phyloP scores from a whole-genome alignment of 2,888 invertebrate genomes.

The Apocheima hispidaria region DNA sequence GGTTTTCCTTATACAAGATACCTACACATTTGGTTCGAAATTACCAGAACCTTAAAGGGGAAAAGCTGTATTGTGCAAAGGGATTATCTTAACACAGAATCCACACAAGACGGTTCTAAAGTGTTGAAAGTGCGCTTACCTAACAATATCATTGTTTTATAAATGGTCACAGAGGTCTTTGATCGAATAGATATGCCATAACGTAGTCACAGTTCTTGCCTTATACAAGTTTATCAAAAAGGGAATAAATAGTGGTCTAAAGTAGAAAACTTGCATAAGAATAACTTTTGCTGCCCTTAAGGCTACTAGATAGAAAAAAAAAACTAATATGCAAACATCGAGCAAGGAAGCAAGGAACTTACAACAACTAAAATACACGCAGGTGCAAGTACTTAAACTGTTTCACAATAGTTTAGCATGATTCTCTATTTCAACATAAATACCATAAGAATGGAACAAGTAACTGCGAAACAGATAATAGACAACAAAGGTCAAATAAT shows the following conservation, averaged over 20 bases:
- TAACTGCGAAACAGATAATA: slow-evolving; percentile 66
- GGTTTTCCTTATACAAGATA: slow-evolving; percentile 3
- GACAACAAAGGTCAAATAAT: slow-evolving; percentile 65
- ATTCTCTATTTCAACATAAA: slow-evolving; percentile 50
- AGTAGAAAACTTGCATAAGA: slow-evolving; percentile 36
- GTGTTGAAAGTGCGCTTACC: slow-evolving; percentile 46
- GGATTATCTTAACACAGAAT: slow-evolving; percentile 25
- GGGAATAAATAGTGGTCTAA: slow-evolving; percentile 28
- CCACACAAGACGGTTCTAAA: slow-evolving; percentile 21
- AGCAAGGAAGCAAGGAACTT: background rate
- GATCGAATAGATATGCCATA: slow-evolving; percentile 57
- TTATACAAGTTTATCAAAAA: slow-evolving; percentile 32
- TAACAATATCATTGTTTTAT: slow-evolving; percentile 55
- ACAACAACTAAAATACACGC: slow-evolving; percentile 1
- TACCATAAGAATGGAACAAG: slow-evolving; percentile 61
- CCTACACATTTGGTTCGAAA: background rate
- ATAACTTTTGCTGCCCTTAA: slow-evolving; percentile 24
- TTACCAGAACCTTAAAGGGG: slow-evolving; percentile 20
- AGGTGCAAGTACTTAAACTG: slow-evolving; percentile 17
- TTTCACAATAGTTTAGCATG: slow-evolving; percentile 47
- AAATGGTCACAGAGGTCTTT: slow-evolving; percentile 46
- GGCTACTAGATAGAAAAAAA: too few relatives aligned
- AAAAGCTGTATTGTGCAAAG: slow-evolving; percentile 23
- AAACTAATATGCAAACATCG: background rate
- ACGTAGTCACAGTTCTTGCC: slow-evolving; percentile 25